phyloP scores from a whole-genome alignment of 1,140 invertebrate genomes.

The Saccostrea cuccullata region DNA sequence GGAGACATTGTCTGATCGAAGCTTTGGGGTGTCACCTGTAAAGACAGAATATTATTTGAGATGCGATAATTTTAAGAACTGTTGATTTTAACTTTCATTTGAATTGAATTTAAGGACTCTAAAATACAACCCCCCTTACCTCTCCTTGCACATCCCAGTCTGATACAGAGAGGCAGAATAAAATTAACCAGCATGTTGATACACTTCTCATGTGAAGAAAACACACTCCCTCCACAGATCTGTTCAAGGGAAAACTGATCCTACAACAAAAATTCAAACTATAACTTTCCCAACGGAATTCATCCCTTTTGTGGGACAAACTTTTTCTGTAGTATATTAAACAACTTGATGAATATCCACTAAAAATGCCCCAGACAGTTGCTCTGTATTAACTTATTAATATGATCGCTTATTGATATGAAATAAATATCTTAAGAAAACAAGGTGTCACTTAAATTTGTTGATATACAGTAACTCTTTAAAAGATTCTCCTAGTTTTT shows the following conservation, averaged over 20 bases:
- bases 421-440: no score
- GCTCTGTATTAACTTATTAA: no score
- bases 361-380: no score
- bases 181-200: conserved; percentile 97
- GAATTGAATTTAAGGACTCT: no score
- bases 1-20: conserved; percentile 92
- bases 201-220: conserved; percentile 93
- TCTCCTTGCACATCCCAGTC: conserved; percentile 94
- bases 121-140: conserved; percentile 80
- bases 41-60: background rate
- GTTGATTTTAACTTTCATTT: no score
- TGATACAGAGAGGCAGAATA: conserved; percentile 95
- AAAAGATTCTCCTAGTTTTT: no score
- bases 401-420: no score
- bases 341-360: no score
- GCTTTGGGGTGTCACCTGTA: conserved; percentile 87
- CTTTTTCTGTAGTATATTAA: no score
- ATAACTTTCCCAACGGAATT: background rate
- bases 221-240: conserved; percentile 93
- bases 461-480: no score
- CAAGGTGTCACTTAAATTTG: no score
- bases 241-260: conserved; percentile 96
- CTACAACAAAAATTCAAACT: conserved; percentile 78
- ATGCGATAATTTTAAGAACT: background rate
- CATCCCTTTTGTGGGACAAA: no score